Percentiles rank a stretch among this genome's conserved stretches.
These are phyloP conservation scores for Acanthopagrus latus DNA, from an alignment of 2,797 vertebrate genomes.

Conservation along the genomic window DNA sequence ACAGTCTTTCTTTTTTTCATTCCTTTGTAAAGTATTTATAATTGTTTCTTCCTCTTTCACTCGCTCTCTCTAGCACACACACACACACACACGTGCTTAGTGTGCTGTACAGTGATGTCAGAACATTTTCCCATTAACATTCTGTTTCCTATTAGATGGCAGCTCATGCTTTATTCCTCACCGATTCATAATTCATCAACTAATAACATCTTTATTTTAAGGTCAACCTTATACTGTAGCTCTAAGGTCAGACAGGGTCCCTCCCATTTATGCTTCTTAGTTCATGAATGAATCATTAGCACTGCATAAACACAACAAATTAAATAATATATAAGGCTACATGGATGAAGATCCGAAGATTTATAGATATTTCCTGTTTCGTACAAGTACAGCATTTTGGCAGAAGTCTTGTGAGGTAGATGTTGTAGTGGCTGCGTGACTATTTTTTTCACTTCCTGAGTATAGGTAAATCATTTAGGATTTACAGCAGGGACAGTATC, in stretches of 20 bases:
- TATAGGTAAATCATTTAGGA: conserved; percentile 42
- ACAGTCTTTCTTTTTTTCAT: background rate
- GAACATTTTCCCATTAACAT: conserved; percentile 41
- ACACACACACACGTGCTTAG: conserved; percentile 3
- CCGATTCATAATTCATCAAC: conserved; percentile 56
- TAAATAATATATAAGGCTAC: too few species aligned
- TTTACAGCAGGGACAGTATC: conserved; percentile 35
- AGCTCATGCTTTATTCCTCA: conserved; percentile 43
- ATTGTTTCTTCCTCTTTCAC: background rate
- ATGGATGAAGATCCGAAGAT: too few species aligned
- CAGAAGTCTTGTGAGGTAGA: background rate
- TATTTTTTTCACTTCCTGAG: background rate
- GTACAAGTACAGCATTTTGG: background rate
- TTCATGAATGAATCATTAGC: too few species aligned
- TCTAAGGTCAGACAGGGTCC: conserved; percentile 21
- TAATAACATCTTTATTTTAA: conserved; percentile 54
- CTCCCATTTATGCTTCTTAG: conserved; percentile 4
- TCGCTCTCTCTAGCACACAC: background rate
- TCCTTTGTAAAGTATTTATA: background rate
- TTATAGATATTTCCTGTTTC: background rate
- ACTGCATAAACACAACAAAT: too few species aligned
- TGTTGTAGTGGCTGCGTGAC: conserved; percentile 5
- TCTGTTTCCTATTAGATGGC: conserved; percentile 30
- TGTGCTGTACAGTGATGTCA: conserved; percentile 23
- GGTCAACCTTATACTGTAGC: conserved; percentile 21